A percentile compares a stretch with the other conserved stretches of the same genome.
phyloP scores from a whole-genome alignment of 1,140 invertebrate genomes.

The Drosophila trapezifrons region DNA sequence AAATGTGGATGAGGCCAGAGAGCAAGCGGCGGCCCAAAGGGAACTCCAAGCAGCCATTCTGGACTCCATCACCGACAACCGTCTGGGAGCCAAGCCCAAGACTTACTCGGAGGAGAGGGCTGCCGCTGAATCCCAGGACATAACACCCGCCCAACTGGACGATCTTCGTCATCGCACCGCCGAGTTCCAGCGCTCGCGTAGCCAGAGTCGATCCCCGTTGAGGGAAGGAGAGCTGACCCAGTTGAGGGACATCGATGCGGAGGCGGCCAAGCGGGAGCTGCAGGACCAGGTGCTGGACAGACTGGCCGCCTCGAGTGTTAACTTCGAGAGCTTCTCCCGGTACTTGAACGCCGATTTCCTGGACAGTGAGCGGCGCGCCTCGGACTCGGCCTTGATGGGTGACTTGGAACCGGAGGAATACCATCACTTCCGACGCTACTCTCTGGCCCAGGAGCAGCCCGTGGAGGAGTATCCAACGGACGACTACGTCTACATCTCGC shows the following conservation, averaged over 20 bases:
- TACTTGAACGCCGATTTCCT: slow-evolving; percentile 74
- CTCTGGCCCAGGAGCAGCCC: slow-evolving; percentile 74
- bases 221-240: slow-evolving; percentile 32
- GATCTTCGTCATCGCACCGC: slow-evolving; percentile 68
- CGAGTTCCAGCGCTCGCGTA: slow-evolving; percentile 74
- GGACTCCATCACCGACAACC: slow-evolving; percentile 58
- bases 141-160: slow-evolving; percentile 50
- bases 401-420: slow-evolving; percentile 78
- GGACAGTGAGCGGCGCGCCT: slow-evolving; percentile 74
- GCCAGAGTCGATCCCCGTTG: slow-evolving; percentile 72
- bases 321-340: slow-evolving; percentile 72
- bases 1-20: slow-evolving; percentile 26
- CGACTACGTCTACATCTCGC: slow-evolving; percentile 74
- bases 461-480: slow-evolving; percentile 79
- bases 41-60: slow-evolving; percentile 68
- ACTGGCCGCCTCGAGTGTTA: slow-evolving; percentile 61
- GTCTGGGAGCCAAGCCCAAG: slow-evolving; percentile 73
- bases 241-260: slow-evolving; percentile 57
- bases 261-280: slow-evolving; percentile 59
- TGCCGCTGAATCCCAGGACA: slow-evolving; percentile 20
- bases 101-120: slow-evolving; percentile 51
- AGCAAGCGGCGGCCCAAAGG: slow-evolving; percentile 50
- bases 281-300: slow-evolving; percentile 70
- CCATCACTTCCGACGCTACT: slow-evolving; percentile 78
- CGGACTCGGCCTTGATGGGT: slow-evolving; percentile 71